Evolutionary conservation across 2,888 invertebrate species (phyloP).

Genomic region (Neelides folsomi): DNA sequence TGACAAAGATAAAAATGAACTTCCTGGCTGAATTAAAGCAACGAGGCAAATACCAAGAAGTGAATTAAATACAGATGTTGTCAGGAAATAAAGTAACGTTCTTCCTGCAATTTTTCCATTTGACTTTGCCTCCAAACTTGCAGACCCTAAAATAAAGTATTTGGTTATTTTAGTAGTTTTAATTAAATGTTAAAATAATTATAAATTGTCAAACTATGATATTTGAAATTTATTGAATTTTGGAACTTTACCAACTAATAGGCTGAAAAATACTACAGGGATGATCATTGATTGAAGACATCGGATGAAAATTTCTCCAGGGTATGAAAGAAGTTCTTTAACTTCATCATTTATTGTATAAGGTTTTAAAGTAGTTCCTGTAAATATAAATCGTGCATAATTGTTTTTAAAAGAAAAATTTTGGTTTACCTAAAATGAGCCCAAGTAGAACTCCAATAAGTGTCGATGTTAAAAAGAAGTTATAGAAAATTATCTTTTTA

Average conservation of each 20-base stretch:
- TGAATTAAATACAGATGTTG: conserved; percentile 68
- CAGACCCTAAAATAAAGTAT: conserved; percentile 49
- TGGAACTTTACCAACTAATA: conserved; percentile 17
- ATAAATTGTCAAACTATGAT: no score
- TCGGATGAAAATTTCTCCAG: conserved; percentile 81
- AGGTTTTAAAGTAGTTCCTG: conserved; percentile 21
- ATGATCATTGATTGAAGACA: conserved; percentile 74
- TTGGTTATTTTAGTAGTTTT: no score
- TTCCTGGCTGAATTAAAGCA: conserved; percentile 61
- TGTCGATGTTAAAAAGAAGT: not conserved
- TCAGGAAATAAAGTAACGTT: conserved; percentile 63
- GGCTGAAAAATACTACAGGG: conserved; percentile 70
- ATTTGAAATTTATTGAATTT: no score
- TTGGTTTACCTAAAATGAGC: not conserved
- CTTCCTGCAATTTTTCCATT: conserved; percentile 71
- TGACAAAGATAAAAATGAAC: conserved; percentile 38
- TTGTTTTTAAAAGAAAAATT: not conserved
- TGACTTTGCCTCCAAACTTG: conserved; percentile 69
- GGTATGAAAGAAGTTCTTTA: conserved; percentile 58
- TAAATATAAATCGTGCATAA: not conserved
- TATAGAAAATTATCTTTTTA: no score
- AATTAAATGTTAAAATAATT: no score
- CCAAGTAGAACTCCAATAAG: not conserved
- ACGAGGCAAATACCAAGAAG: conserved; percentile 60
- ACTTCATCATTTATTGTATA: conserved; percentile 15